Evolutionary conservation across 2,113 vertebrate genomes (phyloP).

Genomic region (Perca flavescens): DNA sequence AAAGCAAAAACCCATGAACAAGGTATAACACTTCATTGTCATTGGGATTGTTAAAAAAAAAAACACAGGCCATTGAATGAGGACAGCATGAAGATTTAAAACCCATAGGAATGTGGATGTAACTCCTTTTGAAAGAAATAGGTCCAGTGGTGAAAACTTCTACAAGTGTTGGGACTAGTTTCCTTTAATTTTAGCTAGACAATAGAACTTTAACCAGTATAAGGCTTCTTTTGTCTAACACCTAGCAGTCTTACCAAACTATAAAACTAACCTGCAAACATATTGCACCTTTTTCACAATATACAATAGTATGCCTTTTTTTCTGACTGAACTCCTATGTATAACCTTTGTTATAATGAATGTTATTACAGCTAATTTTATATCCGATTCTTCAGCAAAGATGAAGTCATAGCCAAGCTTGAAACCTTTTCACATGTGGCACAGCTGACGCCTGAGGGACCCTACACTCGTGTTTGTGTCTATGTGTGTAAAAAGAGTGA

Average conservation of each 20-base stretch:
- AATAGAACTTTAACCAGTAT: slow-evolving; percentile 20
- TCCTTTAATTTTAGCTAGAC: slow-evolving; percentile 20
- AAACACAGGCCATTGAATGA: background rate
- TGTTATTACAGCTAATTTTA: slow-evolving; percentile 54
- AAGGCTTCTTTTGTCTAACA: slow-evolving; percentile 63
- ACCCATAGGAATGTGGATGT: background rate
- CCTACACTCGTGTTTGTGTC: background rate
- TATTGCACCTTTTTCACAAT: slow-evolving; percentile 58
- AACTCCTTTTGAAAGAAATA: background rate
- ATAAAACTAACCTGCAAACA: slow-evolving; percentile 57
- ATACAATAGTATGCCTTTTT: slow-evolving; percentile 59
- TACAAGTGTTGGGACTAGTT: slow-evolving; percentile 22
- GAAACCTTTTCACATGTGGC: slow-evolving; percentile 21
- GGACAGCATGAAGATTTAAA: slow-evolving; percentile 1
- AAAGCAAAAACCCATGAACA: background rate
- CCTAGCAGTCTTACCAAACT: slow-evolving; percentile 58
- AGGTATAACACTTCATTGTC: background rate
- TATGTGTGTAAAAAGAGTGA: background rate
- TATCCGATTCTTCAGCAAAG: slow-evolving; percentile 14
- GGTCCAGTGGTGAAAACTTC: background rate
- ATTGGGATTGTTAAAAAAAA: background rate
- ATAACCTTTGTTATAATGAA: slow-evolving; percentile 57
- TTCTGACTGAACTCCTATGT: slow-evolving; percentile 48
- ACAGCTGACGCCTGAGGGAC: background rate
- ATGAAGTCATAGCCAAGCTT: slow-evolving; percentile 28